These are phyloP conservation scores for Drosophila mimetica DNA, from an alignment of 2,888 invertebrate species.

Conservation along the genomic window DNA sequence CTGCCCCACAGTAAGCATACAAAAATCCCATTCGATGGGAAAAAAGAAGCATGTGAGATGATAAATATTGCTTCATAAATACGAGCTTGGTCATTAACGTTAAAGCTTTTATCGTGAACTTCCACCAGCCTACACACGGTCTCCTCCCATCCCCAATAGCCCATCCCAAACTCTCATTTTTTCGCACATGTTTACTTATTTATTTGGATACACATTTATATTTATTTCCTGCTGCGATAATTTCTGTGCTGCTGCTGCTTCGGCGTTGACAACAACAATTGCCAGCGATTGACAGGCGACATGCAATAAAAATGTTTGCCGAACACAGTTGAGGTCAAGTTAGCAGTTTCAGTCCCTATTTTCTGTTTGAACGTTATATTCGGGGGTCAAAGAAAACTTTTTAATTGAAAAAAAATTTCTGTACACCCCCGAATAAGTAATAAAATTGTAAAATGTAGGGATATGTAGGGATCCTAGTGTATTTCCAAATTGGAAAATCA, in stretches of 20 bases:
- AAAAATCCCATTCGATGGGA: not conserved
- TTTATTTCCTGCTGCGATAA: slow-evolving; percentile 61
- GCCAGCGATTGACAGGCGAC: slow-evolving; percentile 48
- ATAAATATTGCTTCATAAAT: slow-evolving; percentile 32
- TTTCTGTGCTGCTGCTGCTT: slow-evolving; percentile 35
- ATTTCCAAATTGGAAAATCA: too few relatives aligned
- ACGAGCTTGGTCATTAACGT: slow-evolving; percentile 65
- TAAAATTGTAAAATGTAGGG: too few relatives aligned
- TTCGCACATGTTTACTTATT: slow-evolving; percentile 56
- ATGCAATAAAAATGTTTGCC: slow-evolving; percentile 45
- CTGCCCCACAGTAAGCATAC: slow-evolving; percentile 4
- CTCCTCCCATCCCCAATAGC: not conserved
- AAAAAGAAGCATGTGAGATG: not conserved
- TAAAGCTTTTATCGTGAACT: slow-evolving; percentile 64
- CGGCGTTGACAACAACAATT: slow-evolving; percentile 54
- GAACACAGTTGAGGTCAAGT: slow-evolving; percentile 11
- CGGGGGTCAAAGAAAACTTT: too few relatives aligned
- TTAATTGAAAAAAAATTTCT: too few relatives aligned
- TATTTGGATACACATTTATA: slow-evolving; percentile 66
- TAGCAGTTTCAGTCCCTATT: too few relatives aligned
- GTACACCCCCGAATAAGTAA: too few relatives aligned
- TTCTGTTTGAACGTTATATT: too few relatives aligned
- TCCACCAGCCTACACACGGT: slow-evolving; percentile 32
- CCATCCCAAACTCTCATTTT: slow-evolving; percentile 13
- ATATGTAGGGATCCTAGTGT: too few relatives aligned